Evolutionary conservation across 2,888 invertebrate species (phyloP).

Genomic region (Venustoraphidia nigricollis): DNA sequence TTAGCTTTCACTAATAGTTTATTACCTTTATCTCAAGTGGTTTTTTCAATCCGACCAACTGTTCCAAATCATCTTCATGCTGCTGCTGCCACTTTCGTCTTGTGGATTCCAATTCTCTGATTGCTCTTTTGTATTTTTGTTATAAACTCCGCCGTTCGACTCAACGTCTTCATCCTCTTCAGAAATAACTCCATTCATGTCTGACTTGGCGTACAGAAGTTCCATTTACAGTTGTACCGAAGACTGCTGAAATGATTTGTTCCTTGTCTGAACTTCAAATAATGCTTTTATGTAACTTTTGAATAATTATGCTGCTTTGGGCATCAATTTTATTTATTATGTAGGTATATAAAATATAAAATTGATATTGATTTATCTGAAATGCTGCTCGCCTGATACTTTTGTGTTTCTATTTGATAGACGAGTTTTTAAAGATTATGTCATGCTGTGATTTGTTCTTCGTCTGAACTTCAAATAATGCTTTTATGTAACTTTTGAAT

Average conservation of each 20-base stretch:
- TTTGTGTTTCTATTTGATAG: too few relatives aligned
- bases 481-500: too few relatives aligned
- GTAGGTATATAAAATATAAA: too few relatives aligned
- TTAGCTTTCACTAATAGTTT: neutral
- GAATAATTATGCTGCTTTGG: too few relatives aligned
- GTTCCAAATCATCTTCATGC: slow-evolving; percentile 87
- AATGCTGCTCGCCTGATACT: too few relatives aligned
- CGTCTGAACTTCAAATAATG: slow-evolving; percentile 62
- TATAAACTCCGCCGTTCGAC: slow-evolving; percentile 50
- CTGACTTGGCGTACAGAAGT: slow-evolving; percentile 58
- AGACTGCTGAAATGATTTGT: slow-evolving; percentile 56
- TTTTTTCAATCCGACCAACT: slow-evolving; percentile 77
- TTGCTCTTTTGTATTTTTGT: slow-evolving; percentile 66
- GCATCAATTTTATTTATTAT: too few relatives aligned
- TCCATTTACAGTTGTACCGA: slow-evolving; percentile 78
- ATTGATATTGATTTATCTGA: too few relatives aligned
- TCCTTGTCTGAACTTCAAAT: slow-evolving; percentile 60
- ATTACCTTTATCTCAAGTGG: slow-evolving; percentile 84
- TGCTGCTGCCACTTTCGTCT: slow-evolving; percentile 77
- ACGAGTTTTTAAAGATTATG: too few relatives aligned
- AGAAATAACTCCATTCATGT: slow-evolving; percentile 47
- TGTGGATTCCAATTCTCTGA: slow-evolving; percentile 71
- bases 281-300: too few relatives aligned
- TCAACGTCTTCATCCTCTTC: slow-evolving; percentile 50
- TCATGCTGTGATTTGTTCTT: slow-evolving; percentile 59